Evolutionary conservation across 2,888 invertebrate genomes (phyloP), one percentile per base, ranked within the genome.

Genomic region (Esperia sulphurella): DNA sequence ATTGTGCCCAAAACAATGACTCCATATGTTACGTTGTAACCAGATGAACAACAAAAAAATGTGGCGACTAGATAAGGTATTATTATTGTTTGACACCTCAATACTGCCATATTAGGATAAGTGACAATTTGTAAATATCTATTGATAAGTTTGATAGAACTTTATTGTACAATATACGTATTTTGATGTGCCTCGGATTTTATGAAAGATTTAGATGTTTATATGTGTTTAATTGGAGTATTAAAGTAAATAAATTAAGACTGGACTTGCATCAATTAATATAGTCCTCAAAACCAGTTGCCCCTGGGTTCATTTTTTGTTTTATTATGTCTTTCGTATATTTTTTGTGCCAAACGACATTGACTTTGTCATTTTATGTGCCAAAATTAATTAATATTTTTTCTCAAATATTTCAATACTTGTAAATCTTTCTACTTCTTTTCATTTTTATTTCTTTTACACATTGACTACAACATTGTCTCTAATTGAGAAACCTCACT

Each of bases 111-210:
- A 89, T 72, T 88, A 89, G 82, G 43, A 45, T 79, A 63, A 73
- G 63, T 21, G 21, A 3, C 72, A 57, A 69, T 58, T 64, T 85
- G 83, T 86, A 86, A 69, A 81, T 81, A 82, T 65, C 59, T 55
- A 62, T 65, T 67, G 58, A 69, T 61, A 53, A 65, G 67, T 71
- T 67, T 59, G 49, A 41, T 14, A 61, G 54, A 21, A 21, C 21
- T 21, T 21, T 62, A 75, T 58, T 77, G 67, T 76, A 71, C 55
- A 46, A 78, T 84, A 85, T 84, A 85, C 84, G 80, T 84, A 86
- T 82, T 79, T 81, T 83, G 74, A 86, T 81, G 88, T 88, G 87
- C 87, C 87, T 87, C 83, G 79, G 79, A 85, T 78, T 84, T 83
- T 85, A 83, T 82, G 71, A 79, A 75, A 73, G 58, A 66, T 72